Percentiles rank a stretch among this genome's conserved stretches.
Evolutionary conservation across 2,113 vertebrate genomes (phyloP).

Genomic region (Neolamprologus cancellatus): DNA sequence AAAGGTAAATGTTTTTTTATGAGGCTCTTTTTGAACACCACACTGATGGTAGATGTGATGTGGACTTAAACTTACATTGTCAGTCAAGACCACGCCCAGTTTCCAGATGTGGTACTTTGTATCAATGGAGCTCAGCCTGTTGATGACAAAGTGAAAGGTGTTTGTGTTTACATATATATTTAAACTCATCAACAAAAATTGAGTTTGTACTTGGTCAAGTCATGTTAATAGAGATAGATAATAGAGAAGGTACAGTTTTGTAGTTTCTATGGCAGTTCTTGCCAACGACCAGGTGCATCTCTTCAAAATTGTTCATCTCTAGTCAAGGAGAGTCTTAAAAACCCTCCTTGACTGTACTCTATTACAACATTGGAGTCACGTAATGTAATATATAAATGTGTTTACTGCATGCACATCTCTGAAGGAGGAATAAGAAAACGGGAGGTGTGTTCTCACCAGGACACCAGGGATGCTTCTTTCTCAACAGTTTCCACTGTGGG

Average conservation of each 20-base stretch:
- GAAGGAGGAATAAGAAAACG: background rate
- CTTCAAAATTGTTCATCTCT: background rate
- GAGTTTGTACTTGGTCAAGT: background rate
- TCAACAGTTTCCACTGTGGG: constrained; percentile 84
- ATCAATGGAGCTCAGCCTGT: constrained; percentile 93
- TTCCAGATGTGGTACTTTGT: constrained; percentile 97
- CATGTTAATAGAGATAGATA: background rate
- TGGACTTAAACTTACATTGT: constrained; percentile 81
- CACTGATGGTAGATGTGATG: background rate
- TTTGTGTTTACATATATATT: background rate
- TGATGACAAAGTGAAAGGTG: background rate
- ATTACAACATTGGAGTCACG: background rate
- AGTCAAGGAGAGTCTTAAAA: background rate
- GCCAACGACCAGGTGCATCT: background rate
- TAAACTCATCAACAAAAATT: background rate
- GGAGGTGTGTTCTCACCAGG: constrained; percentile 76
- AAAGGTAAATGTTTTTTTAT: background rate
- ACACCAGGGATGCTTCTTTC: constrained; percentile 86
- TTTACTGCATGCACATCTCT: background rate
- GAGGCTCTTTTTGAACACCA: background rate
- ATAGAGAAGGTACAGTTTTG: too few species aligned
- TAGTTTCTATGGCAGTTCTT: background rate
- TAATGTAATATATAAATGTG: background rate
- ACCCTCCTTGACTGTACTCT: background rate
- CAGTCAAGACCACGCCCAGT: constrained; percentile 92